These are phyloP conservation scores for Gnathochromis pfefferi DNA, from an alignment of 2,113 vertebrate genomes.

Conservation along the genomic window DNA sequence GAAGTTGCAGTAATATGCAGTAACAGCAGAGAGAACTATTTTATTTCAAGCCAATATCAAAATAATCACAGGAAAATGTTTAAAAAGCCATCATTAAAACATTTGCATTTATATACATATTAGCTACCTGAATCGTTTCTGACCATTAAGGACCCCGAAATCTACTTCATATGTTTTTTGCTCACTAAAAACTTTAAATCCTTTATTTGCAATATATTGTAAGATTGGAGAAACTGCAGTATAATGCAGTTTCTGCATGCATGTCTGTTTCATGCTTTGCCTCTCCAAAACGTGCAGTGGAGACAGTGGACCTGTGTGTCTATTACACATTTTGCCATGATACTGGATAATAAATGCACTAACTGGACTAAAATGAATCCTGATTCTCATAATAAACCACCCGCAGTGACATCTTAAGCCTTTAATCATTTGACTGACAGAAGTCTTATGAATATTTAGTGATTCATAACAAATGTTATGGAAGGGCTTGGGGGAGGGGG, in stretches of 20 bases:
- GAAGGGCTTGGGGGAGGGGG: background rate
- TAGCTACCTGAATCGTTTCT: background rate
- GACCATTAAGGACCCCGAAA: background rate
- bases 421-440: background rate
- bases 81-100: background rate
- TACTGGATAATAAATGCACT: background rate
- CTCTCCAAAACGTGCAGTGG: background rate
- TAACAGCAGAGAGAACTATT: background rate
- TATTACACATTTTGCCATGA: background rate
- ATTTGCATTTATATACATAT: background rate
- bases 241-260: background rate
- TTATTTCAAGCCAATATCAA: background rate
- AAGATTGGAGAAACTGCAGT: background rate
- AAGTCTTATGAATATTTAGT: background rate
- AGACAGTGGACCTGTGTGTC: background rate
- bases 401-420: background rate
- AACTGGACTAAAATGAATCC: background rate
- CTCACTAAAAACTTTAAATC: background rate
- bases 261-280: background rate
- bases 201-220: background rate
- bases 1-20: background rate
- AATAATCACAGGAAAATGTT: background rate
- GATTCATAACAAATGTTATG: background rate
- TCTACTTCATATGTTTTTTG: background rate
- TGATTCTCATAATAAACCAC: background rate